These are phyloP conservation scores for Sternotherus odoratus DNA, from an alignment of 2,797 vertebrate species.

Conservation along the genomic window DNA sequence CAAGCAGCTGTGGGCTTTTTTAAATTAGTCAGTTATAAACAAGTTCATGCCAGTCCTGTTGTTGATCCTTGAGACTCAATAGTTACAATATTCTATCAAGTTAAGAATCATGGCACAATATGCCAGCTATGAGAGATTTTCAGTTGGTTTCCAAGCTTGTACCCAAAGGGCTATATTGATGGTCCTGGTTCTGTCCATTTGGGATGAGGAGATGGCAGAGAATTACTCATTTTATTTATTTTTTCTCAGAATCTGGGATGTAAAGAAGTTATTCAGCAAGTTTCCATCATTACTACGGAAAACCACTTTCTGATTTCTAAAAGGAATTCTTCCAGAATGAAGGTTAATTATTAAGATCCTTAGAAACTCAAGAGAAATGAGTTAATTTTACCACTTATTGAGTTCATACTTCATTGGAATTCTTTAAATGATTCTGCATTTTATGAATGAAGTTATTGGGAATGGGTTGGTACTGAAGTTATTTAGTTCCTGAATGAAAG, in stretches of 20 bases:
- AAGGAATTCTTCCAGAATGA: background rate
- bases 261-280: background rate
- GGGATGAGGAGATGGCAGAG: slow-evolving; percentile 44
- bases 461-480: background rate
- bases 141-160: background rate
- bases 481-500: background rate
- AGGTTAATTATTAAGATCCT: background rate
- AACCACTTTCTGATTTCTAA: background rate
- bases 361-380: background rate
- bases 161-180: slow-evolving; percentile 36
- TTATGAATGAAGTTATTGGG: background rate
- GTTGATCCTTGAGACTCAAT: slow-evolving; percentile 31
- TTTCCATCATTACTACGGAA: background rate
- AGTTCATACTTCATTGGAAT: background rate
- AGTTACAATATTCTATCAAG: background rate
- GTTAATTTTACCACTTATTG: background rate
- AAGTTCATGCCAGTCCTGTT: slow-evolving; percentile 57
- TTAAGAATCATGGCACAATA: background rate
- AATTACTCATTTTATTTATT: background rate
- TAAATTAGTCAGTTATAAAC: slow-evolving; percentile 59
- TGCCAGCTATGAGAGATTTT: background rate
- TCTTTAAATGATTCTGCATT: background rate
- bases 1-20: slow-evolving; percentile 56
- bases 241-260: background rate
- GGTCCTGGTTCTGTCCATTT: slow-evolving; percentile 47